A percentile compares a stretch with the other conserved stretches of the same genome.
These are phyloP conservation scores for Heliconius charithonia DNA, from an alignment of 2,888 invertebrate genomes.

Conservation along the genomic window DNA sequence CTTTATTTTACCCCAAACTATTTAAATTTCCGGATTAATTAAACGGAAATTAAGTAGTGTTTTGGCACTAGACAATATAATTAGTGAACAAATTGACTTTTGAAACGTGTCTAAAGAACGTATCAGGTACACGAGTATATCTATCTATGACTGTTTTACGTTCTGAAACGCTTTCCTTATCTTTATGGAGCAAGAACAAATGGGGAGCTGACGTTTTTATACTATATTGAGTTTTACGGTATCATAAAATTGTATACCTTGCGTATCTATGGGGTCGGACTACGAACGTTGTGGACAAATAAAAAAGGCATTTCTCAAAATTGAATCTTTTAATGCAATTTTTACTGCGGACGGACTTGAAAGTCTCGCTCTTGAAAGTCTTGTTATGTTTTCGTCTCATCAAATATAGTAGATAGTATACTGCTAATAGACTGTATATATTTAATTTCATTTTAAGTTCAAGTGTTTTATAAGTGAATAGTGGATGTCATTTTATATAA, in stretches of 20 bases:
- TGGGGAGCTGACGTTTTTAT: slow-evolving; percentile 50
- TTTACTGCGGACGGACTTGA: slow-evolving; percentile 21
- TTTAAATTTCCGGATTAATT: not conserved
- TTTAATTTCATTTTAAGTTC: slow-evolving; percentile 8
- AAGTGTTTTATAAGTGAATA: not conserved
- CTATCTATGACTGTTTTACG: slow-evolving; percentile 44
- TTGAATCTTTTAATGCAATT: slow-evolving; percentile 40
- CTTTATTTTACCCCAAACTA: not conserved
- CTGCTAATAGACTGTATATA: not conserved
- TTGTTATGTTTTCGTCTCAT: not conserved
- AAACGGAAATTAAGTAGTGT: not conserved
- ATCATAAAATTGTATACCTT: slow-evolving; percentile 49
- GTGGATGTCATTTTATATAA: not conserved
- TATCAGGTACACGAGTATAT: slow-evolving; percentile 20
- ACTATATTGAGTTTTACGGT: slow-evolving; percentile 51
- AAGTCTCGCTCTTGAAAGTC: slow-evolving; percentile 12
- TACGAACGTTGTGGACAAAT: slow-evolving; percentile 46
- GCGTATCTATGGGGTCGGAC: slow-evolving; percentile 46
- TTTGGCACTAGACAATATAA: not conserved
- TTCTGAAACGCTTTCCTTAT: slow-evolving; percentile 48
- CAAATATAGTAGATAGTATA: not conserved
- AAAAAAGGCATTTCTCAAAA: slow-evolving; percentile 41
- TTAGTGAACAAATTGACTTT: not conserved
- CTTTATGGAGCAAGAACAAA: slow-evolving; percentile 51
- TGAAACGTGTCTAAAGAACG: not conserved